Percentiles rank a stretch among this genome's conserved stretches.
Conservation (phyloP, 2,797 vertebrate genomes). For the Lepidocolaptes lacrymiger region DNA sequence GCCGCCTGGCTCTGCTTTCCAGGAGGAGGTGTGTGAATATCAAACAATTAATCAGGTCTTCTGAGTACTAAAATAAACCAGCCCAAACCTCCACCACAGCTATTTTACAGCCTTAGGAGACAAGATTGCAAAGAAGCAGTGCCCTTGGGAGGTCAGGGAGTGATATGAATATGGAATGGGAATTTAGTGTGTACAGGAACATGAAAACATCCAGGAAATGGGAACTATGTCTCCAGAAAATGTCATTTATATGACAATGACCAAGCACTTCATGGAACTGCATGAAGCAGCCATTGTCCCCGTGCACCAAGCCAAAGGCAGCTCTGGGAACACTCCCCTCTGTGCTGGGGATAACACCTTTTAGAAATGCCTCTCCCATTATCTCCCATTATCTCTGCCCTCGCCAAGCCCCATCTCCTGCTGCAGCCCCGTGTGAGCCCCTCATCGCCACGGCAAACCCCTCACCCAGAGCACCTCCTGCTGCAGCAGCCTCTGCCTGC, state of each 20-base stretch:
- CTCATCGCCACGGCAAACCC: neutral
- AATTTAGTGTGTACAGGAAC: neutral
- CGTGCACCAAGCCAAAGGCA: neutral
- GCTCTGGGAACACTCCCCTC: neutral
- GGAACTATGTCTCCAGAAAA: neutral
- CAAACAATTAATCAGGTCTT: neutral
- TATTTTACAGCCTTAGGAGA: neutral
- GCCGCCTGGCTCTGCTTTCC: neutral
- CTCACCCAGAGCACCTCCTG: constrained; percentile 34
- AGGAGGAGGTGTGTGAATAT: neutral
- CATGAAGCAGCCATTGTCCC: neutral
- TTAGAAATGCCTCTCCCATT: neutral
- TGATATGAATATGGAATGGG: neutral
- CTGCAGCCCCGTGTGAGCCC: neutral
- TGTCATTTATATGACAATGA: neutral
- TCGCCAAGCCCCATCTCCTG: neutral
- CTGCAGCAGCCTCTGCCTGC: constrained; percentile 24
- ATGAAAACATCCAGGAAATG: neutral
- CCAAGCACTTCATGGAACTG: neutral
- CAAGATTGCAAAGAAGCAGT: neutral
- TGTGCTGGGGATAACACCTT: neutral
- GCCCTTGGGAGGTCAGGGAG: neutral
- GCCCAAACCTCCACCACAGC: too few species aligned
- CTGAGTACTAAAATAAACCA: neutral
- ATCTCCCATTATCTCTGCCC: neutral